Percentiles rank a stretch among this genome's conserved stretches.
Conservation (phyloP, 2,888 invertebrate genomes). For the Julus scanicus region DNA sequence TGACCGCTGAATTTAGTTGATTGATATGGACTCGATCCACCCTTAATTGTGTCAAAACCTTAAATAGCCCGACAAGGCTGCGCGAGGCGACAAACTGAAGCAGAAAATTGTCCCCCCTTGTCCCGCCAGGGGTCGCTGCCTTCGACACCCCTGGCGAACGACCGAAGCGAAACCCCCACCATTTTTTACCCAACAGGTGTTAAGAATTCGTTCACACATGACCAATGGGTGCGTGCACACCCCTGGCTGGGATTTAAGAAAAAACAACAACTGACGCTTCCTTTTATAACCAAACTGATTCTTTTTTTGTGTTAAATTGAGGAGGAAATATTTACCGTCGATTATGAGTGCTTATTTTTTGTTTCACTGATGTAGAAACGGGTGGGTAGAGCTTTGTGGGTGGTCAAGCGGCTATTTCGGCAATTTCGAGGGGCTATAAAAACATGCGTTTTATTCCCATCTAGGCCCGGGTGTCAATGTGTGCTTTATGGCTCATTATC, state of each 20-base stretch:
- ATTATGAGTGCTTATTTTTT: conserved; percentile 18
- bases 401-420: conserved; percentile 37
- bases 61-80: not conserved
- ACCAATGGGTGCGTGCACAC: not conserved
- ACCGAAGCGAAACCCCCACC: not conserved
- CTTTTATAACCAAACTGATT: not conserved
- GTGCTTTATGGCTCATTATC: conserved; percentile 32
- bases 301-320: not conserved
- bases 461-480: conserved; percentile 35
- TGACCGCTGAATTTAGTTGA: not conserved
- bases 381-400: conserved; percentile 20
- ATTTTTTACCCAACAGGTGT: conserved; percentile 24
- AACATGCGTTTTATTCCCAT: not conserved
- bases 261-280: conserved; percentile 26
- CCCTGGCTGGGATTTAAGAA: conserved; percentile 6
- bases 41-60: not conserved
- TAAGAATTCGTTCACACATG: conserved; percentile 39
- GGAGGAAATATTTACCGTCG: conserved; percentile 35
- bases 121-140: conserved; percentile 27
- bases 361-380: not conserved
- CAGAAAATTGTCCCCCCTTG: conserved; percentile 21
- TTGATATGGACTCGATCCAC: not conserved
- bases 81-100: conserved; percentile 30
- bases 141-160: conserved; percentile 20
- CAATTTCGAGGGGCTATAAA: conserved; percentile 22